A percentile compares a stretch with the other conserved stretches of the same genome.
phyloP scores from a whole-genome alignment of 2,888 invertebrate species.

The Halocaridina rubra region DNA sequence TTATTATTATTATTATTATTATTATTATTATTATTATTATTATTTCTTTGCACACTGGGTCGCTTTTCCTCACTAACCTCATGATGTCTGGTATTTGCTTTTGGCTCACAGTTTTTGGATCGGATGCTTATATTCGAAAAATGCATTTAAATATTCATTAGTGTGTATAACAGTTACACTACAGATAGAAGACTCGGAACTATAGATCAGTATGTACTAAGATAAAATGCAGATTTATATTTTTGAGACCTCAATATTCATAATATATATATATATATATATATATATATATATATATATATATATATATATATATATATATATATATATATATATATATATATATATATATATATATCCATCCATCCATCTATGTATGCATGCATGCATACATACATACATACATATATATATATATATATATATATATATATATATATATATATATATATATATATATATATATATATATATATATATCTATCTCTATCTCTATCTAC shows the following conservation, averaged over 20 bases:
- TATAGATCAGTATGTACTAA: too few species aligned
- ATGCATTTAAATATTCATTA: too few species aligned
- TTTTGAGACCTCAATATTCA: not conserved
- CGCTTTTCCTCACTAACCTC: too few species aligned
- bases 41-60: too few species aligned
- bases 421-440: slow-evolving; percentile 4
- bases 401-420: not conserved
- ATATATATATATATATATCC: not conserved
- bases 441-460: slow-evolving; percentile 5
- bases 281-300: slow-evolving; percentile 8
- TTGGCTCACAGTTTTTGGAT: too few species aligned
- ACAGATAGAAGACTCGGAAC: too few species aligned
- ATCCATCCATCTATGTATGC: not conserved
- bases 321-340: slow-evolving; percentile 3
- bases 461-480: not conserved
- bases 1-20: too few species aligned
- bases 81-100: too few species aligned
- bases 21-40: too few species aligned
- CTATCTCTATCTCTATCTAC: not conserved
- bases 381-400: not conserved
- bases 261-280: slow-evolving; percentile 8
- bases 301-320: not conserved
- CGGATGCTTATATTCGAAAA: too few species aligned
- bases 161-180: too few species aligned
- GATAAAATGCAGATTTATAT: too few species aligned